phyloP scores from a whole-genome alignment of 2,888 invertebrate species.

The Corythucha ciliata region DNA sequence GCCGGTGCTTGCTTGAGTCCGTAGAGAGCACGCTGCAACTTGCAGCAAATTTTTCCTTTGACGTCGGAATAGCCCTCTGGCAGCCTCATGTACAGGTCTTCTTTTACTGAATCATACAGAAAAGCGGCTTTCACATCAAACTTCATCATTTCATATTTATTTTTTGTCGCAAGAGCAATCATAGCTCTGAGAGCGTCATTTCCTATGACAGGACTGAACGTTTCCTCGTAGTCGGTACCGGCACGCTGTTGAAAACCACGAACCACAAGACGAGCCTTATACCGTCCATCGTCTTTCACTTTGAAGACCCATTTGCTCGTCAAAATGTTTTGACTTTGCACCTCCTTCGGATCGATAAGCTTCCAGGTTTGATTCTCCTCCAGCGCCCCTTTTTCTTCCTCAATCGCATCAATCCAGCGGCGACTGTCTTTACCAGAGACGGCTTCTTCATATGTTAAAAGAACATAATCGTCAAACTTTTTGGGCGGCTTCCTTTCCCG shows the following conservation, averaged over 20 bases:
- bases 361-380: conserved; percentile 8
- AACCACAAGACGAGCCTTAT: background rate
- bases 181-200: too few species aligned
- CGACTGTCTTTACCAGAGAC: background rate
- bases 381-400: conserved; percentile 1
- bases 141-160: background rate
- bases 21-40: too few species aligned
- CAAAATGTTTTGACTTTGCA: too few species aligned
- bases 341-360: too few species aligned
- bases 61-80: too few species aligned
- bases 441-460: background rate
- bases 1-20: too few species aligned
- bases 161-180: background rate
- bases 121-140: background rate
- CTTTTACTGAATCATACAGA: too few species aligned
- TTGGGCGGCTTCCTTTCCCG: background rate
- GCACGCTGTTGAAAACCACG: background rate
- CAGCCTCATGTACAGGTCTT: too few species aligned
- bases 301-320: too few species aligned
- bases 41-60: too few species aligned
- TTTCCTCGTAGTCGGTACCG: conserved; percentile 1
- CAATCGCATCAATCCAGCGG: conserved; percentile 2
- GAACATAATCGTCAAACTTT: background rate
- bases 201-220: conserved; percentile 1
- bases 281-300: conserved; percentile 7